A percentile compares a stretch with the other conserved stretches of the same genome.
Conservation (phyloP, 2,888 invertebrate genomes). For the Torymus tubicola region DNA sequence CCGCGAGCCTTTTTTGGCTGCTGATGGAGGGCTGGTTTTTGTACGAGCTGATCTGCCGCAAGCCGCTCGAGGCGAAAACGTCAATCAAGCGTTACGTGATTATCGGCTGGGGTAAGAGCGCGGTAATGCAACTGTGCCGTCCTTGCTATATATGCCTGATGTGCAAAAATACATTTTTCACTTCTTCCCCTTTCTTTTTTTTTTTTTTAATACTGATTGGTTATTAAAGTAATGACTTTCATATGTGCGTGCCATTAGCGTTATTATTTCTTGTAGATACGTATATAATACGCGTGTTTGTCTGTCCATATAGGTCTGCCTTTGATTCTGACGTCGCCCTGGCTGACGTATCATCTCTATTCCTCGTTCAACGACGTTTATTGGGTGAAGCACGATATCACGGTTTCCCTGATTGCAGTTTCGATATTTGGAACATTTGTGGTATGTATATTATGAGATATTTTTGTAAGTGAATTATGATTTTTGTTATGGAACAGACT, state of each 20-base stretch:
- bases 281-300: too few relatives aligned
- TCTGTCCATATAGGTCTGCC: slow-evolving; percentile 6
- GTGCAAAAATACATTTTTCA: too few relatives aligned
- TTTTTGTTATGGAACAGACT: too few relatives aligned
- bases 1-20: slow-evolving; percentile 35
- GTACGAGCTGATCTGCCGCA: slow-evolving; percentile 33
- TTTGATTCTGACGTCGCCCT: slow-evolving; percentile 3
- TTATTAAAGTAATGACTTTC: too few relatives aligned
- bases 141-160: too few relatives aligned
- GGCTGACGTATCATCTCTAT: slow-evolving; percentile 25
- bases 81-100: slow-evolving; percentile 46
- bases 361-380: slow-evolving; percentile 35
- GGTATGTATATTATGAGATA: slow-evolving; percentile 11
- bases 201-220: too few relatives aligned
- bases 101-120: slow-evolving; percentile 41
- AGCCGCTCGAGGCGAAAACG: slow-evolving; percentile 29
- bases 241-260: not conserved
- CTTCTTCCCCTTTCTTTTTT: too few relatives aligned
- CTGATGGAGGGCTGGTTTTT: slow-evolving; percentile 49
- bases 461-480: not conserved
- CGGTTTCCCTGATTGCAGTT: slow-evolving; percentile 20
- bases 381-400: slow-evolving; percentile 35
- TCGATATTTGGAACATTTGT: slow-evolving; percentile 15
- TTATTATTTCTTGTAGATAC: not conserved
- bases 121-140: too few relatives aligned